These are phyloP conservation scores for Drosophila athabasca DNA, from an alignment of 1,140 invertebrate species.

Conservation along the genomic window DNA sequence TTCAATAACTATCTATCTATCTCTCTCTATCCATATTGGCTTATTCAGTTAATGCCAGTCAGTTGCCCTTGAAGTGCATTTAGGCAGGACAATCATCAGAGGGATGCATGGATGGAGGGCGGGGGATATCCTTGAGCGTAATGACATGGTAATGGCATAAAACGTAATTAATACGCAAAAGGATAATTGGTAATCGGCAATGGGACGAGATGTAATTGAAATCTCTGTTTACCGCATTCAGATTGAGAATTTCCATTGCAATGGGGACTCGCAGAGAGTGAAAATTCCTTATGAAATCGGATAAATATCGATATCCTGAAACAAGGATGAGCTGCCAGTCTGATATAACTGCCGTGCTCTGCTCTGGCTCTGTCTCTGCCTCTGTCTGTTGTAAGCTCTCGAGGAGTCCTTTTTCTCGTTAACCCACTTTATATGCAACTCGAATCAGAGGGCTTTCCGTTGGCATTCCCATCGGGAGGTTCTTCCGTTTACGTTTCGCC, in stretches of 20 bases:
- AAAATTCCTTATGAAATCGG: too few species aligned
- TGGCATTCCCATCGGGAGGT: constrained; percentile 5
- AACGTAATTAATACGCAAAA: constrained; percentile 49
- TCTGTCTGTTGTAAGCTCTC: too few species aligned
- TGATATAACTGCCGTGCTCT: too few species aligned
- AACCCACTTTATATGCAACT: constrained; percentile 27
- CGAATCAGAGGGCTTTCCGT: constrained; percentile 15
- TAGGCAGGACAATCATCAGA: constrained; percentile 8
- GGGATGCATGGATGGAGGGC: neutral
- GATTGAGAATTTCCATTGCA: constrained; percentile 23
- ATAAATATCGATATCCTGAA: too few species aligned
- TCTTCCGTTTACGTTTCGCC: constrained; percentile 22
- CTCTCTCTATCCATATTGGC: constrained; percentile 63
- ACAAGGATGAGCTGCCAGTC: too few species aligned
- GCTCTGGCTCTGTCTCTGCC: too few species aligned
- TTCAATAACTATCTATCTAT: constrained; percentile 67
- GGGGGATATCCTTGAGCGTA: constrained; percentile 41
- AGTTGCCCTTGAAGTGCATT: constrained; percentile 32
- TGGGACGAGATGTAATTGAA: constrained; percentile 57
- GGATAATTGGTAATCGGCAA: constrained; percentile 19
- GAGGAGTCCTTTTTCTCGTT: constrained; percentile 2
- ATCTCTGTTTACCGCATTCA: constrained; percentile 19
- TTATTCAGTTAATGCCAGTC: constrained; percentile 73
- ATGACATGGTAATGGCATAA: constrained; percentile 52
- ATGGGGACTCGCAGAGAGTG: too few species aligned